Conservation (phyloP, 2,797 vertebrate genomes). For the Lagodon rhomboides region DNA sequence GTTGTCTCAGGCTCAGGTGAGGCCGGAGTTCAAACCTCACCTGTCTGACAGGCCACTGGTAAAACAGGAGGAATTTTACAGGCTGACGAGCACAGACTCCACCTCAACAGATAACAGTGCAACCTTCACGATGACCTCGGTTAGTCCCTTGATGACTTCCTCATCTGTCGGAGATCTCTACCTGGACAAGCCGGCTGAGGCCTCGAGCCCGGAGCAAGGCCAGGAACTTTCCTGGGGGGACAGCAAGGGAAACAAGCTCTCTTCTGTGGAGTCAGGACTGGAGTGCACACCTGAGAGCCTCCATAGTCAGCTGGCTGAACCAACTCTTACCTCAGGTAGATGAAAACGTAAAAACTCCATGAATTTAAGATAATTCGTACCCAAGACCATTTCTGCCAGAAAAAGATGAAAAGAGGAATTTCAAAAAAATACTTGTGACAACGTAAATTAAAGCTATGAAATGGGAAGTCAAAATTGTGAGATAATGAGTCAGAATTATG, state of each 20-base stretch:
- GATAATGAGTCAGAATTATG: background rate
- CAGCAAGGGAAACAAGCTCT: slow-evolving; percentile 76
- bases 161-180: slow-evolving; percentile 71
- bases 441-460: background rate
- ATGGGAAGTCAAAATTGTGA: background rate
- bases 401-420: background rate
- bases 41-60: slow-evolving; percentile 46
- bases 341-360: background rate
- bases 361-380: background rate
- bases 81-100: slow-evolving; percentile 83
- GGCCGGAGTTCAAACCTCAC: slow-evolving; percentile 58
- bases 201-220: slow-evolving; percentile 54
- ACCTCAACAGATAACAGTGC: slow-evolving; percentile 59
- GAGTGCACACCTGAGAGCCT: slow-evolving; percentile 82
- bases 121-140: slow-evolving; percentile 53
- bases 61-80: slow-evolving; percentile 67
- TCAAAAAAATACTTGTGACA: no score
- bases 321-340: slow-evolving; percentile 91
- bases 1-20: slow-evolving; percentile 66
- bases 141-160: slow-evolving; percentile 66
- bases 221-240: slow-evolving; percentile 74
- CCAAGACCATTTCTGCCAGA: background rate
- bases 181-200: slow-evolving; percentile 60
- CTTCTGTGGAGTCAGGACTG: slow-evolving; percentile 73
- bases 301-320: slow-evolving; percentile 86